Evolutionary conservation across 2,113 vertebrate species (phyloP), one percentile per base, ranked within the genome.

Genomic region (Lycaon pictus): DNA sequence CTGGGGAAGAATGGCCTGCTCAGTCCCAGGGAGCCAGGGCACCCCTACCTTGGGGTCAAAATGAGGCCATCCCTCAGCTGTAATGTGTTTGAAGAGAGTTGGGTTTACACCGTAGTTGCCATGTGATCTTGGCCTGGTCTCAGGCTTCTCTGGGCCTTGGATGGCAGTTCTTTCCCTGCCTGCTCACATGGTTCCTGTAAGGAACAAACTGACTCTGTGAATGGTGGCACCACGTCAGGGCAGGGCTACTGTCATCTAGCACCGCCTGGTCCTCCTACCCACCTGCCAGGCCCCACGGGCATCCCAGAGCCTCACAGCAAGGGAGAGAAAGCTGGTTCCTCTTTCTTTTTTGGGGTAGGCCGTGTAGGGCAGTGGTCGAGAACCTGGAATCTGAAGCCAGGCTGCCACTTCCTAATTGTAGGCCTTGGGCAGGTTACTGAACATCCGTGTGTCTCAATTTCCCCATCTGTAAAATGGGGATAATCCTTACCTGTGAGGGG

Each of bases 181-280:
- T 25, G 43, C 90, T 95, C n/a, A 29, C 25, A 12, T 0, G 43
- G 22, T 84, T 43, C 13, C 53, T 13, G 13, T 48, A 58, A 85
- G 23, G 48, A 37, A n/a, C 23, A 3, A 60, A 12, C n/a, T 2
- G 29, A 11, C 76, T 23, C 56, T 43, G 60, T 16, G 7, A 25
- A 23, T 1, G 25, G 8, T 1, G 15, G 17, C 13, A 11, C 11
- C 5, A 0, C 0, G 17, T 82, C 51, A 4, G 58, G 16, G 81
- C 1, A 15, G 15, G 69, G 15, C 37, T 51, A 17, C 6, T 35
- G 51, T 29, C 13, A 19, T 74, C 11, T 56, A 48, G 55, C 6
- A 10, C 79, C 8, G 29, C 51, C 22, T 23, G 53, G 63, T 53
- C 35, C 20, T 2, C 22, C 7, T 2, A 27, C 22, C 10, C 55